These are phyloP conservation scores for Illadopsis cleaveri DNA, from an alignment of 2,113 vertebrate species.

Conservation along the genomic window DNA sequence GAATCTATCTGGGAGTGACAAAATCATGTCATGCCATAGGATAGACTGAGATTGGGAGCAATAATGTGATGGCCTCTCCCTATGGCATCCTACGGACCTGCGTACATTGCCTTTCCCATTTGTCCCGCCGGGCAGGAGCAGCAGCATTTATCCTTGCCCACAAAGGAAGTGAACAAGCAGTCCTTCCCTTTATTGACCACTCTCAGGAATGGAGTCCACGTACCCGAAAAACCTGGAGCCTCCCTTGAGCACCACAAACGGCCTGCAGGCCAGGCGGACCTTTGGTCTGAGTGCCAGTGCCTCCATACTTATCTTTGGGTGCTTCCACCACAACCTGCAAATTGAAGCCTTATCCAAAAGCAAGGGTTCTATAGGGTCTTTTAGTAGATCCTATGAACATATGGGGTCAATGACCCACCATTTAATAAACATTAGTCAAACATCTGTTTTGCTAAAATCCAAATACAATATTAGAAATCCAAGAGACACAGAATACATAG, in stretches of 20 bases:
- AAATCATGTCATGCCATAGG: background rate
- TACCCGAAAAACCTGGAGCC: background rate
- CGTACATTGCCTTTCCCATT: background rate
- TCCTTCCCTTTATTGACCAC: background rate
- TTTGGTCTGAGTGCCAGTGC: background rate
- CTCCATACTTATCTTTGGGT: background rate
- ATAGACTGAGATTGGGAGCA: background rate
- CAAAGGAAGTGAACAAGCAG: constrained; percentile 31
- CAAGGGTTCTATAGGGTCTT: background rate
- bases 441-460: background rate
- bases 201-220: constrained; percentile 11
- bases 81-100: background rate
- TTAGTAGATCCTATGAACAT: background rate
- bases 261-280: background rate
- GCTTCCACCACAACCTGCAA: background rate
- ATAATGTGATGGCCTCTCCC: background rate
- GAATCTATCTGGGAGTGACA: constrained; percentile 15
- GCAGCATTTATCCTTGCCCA: constrained; percentile 54
- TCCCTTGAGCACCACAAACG: background rate
- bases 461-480: background rate
- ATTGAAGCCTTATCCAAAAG: background rate
- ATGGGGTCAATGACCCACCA: background rate
- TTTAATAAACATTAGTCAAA: background rate
- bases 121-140: constrained; percentile 46
- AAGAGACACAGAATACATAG: background rate